phyloP scores from a whole-genome alignment of 2,113 vertebrate genomes.

The Oreochromis niloticus region DNA sequence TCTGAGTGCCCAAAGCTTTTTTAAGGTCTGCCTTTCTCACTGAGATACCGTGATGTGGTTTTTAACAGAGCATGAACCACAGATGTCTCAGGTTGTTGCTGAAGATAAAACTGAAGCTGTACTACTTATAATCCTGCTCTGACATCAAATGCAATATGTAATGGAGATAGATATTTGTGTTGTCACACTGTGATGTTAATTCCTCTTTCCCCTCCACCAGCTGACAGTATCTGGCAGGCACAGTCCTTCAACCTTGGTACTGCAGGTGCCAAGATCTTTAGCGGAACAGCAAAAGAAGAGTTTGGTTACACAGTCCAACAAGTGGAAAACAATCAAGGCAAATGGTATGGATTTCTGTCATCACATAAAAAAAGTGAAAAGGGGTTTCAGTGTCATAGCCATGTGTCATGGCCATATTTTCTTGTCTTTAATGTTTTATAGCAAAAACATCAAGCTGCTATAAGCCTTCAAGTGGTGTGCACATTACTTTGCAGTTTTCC shows the following conservation, averaged over 20 bases:
- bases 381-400: fast-evolving
- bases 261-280: constrained; percentile 80
- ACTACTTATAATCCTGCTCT: background rate
- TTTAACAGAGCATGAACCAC: background rate
- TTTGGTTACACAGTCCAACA: constrained; percentile 89
- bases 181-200: background rate
- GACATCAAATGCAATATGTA: background rate
- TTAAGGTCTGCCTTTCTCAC: background rate
- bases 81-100: background rate
- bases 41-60: background rate
- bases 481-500: background rate
- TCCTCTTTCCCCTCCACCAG: constrained; percentile 14
- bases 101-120: background rate
- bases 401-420: background rate
- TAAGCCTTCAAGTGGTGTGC: background rate
- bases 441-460: background rate
- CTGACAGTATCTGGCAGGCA: constrained; percentile 60
- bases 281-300: constrained; percentile 75
- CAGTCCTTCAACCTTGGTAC: constrained; percentile 84
- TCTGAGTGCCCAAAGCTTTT: background rate
- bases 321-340: constrained; percentile 76
- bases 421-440: background rate
- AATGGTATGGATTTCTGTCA: constrained; percentile 72
- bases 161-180: background rate
- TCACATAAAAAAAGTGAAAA: background rate